phyloP scores from a whole-genome alignment of 2,888 invertebrate genomes.

The Syrphus vitripennis region DNA sequence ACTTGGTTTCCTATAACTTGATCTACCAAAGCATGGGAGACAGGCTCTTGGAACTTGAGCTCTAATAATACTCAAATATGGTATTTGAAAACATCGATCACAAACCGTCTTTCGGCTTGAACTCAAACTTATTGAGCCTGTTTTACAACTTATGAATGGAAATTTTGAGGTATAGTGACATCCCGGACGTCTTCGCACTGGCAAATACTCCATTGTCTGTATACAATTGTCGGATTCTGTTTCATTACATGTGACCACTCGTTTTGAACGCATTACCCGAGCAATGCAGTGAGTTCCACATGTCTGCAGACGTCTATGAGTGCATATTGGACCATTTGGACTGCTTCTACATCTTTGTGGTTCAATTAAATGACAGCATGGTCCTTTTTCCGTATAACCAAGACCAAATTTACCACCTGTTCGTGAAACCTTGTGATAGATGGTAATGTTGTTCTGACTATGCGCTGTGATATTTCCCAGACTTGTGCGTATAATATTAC shows the following conservation, averaged over 20 bases:
- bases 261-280: constrained; percentile 76
- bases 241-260: constrained; percentile 73
- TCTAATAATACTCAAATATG: constrained; percentile 40
- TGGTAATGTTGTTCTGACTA: constrained; percentile 76
- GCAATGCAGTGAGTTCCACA: constrained; percentile 78
- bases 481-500: constrained; percentile 75
- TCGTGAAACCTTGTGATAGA: constrained; percentile 76
- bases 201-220: constrained; percentile 75
- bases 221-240: constrained; percentile 72
- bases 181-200: constrained; percentile 63
- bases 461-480: constrained; percentile 74
- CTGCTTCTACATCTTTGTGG: constrained; percentile 68
- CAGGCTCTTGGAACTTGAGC: constrained; percentile 36
- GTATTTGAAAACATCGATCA: constrained; percentile 14
- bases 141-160: constrained; percentile 73
- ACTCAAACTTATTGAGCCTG: neutral
- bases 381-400: constrained; percentile 77
- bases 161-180: constrained; percentile 71
- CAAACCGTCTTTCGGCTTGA: neutral
- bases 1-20: neutral
- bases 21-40: constrained; percentile 6
- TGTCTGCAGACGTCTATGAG: constrained; percentile 74
- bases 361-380: constrained; percentile 77
- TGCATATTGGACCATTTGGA: constrained; percentile 71
- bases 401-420: constrained; percentile 78